Base-by-base conservation (phyloP, 2,113 vertebrate genomes). In the Calidris pugnax region DNA sequence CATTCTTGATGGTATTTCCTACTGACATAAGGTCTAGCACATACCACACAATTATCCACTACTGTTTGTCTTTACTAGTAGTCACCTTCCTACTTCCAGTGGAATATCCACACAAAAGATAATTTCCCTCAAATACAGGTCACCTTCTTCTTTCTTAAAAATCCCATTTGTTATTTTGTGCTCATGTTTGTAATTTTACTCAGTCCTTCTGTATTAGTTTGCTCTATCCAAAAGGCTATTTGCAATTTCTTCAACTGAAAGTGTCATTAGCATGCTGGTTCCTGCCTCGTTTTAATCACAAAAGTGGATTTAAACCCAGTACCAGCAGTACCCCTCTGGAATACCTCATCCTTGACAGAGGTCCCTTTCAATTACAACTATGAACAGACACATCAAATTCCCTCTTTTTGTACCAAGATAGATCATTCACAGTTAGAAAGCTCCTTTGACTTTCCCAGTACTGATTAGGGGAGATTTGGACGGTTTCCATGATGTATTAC, bases 201-300 rank as follows among this genome's bases (percentile, higher is more conserved):
- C 30, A n/a, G 37, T 11, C 37, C 7, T 88, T 66, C 63, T 76
- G 18, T 17, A 60, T 45, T 62, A 77, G 19, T 74, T 80, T 86
- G n/a, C 51, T 62, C 55, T 57, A 12, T 45, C 48, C 76, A 90
- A 84, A 93, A 11, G 33, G 4, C 12, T 78, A 60, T 66, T 77
- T 69, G 30, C 26, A 50, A 66, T 73, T 89, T 81, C 80, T 89
- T 85, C 64, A 72, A 41, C 3, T 76, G 66, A 48, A 85, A 89
- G 10, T 28, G 22, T 39, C 68, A 57, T 81, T 93, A 92, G 53
- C 45, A 68, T 91, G 43, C 73, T 55, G 45, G 14, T 86, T 95
- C 81, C 77, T 87, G 53, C 26, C 19, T 78, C 37, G 81, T 87
- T 88, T 94, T 75, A 86, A 92, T 91, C 60, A 75, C 71, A 90